Evolutionary conservation across 92 coral and sea anemone species (phyloP).

Genomic region (Meandrina meandrites): DNA sequence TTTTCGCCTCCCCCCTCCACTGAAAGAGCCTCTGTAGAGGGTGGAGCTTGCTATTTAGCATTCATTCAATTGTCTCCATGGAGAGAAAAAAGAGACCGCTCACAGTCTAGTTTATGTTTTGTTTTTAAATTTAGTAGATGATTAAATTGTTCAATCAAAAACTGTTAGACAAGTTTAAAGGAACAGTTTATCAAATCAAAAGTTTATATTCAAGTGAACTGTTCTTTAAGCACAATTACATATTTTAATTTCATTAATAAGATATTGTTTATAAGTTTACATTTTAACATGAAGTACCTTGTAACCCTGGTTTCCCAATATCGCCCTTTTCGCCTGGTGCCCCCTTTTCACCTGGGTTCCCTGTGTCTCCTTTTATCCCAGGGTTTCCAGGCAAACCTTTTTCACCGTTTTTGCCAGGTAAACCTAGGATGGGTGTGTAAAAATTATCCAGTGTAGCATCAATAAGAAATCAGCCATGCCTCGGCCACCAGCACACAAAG

Average conservation of each 20-base stretch:
- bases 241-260: neutral
- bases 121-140: no score
- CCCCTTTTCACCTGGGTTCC: conserved; percentile 72
- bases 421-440: conserved; percentile 16
- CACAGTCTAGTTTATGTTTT: no score
- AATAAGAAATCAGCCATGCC: neutral
- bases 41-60: no score
- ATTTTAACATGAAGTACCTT: conserved; percentile 40
- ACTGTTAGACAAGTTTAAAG: no score
- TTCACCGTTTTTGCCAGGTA: conserved; percentile 45
- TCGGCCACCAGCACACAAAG: no score
- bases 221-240: neutral
- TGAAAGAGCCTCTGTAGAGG: no score
- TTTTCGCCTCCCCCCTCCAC: no score
- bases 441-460: neutral
- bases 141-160: no score
- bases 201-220: no score
- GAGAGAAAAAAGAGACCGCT: no score
- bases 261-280: neutral
- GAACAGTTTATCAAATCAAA: no score
- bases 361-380: conserved; percentile 45
- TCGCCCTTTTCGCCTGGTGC: conserved; percentile 24
- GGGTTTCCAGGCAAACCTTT: conserved; percentile 32
- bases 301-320: conserved; percentile 13
- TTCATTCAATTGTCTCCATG: no score